Percentiles rank a stretch among this genome's conserved stretches.
These are phyloP conservation scores for Lissonota sp. DNA, from an alignment of 2,888 invertebrate genomes.

Conservation along the genomic window DNA sequence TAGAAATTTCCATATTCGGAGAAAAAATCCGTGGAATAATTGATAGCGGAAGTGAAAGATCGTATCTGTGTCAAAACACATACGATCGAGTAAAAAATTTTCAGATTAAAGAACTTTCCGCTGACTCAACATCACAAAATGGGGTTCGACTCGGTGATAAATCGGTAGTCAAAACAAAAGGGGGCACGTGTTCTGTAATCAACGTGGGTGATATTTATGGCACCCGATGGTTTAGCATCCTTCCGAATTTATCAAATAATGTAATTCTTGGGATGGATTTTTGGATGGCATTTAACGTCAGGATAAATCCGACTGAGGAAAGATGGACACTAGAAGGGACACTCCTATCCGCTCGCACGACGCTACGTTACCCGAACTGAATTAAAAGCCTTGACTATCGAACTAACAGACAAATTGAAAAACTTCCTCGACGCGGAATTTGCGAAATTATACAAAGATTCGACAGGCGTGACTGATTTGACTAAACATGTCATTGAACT, in stretches of 20 bases:
- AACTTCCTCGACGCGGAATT: conserved; percentile 45
- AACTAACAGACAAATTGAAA: not conserved
- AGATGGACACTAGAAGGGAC: conserved; percentile 48
- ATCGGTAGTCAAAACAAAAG: not conserved
- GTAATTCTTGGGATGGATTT: conserved; percentile 50
- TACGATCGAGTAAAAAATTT: conserved; percentile 26
- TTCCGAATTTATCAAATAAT: conserved; percentile 10
- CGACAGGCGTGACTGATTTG: conserved; percentile 49
- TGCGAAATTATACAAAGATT: conserved; percentile 41
- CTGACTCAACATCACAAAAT: conserved; percentile 1
- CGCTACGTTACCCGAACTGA: conserved; percentile 24
- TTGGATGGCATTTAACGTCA: conserved; percentile 49
- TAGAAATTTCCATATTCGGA: conserved; percentile 45
- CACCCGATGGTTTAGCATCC: conserved; percentile 33
- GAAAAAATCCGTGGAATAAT: conserved; percentile 31
- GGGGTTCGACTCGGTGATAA: conserved; percentile 27
- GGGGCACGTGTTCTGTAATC: conserved; percentile 26
- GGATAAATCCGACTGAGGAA: conserved; percentile 16
- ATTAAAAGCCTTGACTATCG: conserved; percentile 9
- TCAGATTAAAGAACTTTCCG: not conserved
- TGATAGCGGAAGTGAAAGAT: conserved; percentile 40
- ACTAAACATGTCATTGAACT: conserved; percentile 50
- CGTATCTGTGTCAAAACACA: conserved; percentile 6
- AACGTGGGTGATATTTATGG: conserved; percentile 20
- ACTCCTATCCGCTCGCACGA: conserved; percentile 33